Evolutionary conservation across 2,797 vertebrate genomes (phyloP).

Genomic region (Sarcophilus harrisii): DNA sequence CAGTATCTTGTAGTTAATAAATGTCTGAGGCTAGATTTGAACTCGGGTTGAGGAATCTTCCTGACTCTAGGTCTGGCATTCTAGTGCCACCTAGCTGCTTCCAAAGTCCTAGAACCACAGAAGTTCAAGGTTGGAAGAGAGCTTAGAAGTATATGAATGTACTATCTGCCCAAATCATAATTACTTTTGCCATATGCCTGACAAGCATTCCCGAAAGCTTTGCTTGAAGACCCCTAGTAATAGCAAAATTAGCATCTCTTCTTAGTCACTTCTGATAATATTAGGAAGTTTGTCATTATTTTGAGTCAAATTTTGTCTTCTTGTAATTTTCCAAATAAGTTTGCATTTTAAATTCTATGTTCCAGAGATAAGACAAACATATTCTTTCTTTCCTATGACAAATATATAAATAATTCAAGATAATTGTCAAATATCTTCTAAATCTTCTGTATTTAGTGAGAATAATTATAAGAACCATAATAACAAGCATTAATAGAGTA

Average conservation of each 20-base stretch:
- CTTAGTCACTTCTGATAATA: not conserved
- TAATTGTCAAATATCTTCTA: not conserved
- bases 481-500: not conserved
- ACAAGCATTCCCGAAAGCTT: not conserved
- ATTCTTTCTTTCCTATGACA: not conserved
- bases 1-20: no score
- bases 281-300: not conserved
- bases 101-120: not conserved
- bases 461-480: not conserved
- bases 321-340: not conserved
- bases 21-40: no score
- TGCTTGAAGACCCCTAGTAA: not conserved
- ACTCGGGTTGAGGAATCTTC: no score
- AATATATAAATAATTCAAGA: not conserved
- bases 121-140: not conserved
- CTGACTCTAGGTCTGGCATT: no score
- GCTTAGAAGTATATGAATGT: not conserved
- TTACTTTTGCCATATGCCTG: not conserved
- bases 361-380: not conserved
- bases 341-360: not conserved
- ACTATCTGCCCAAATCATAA: not conserved
- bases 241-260: not conserved
- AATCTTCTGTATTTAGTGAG: not conserved
- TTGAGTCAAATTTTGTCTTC: not conserved
- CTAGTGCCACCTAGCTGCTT: no score